These are phyloP conservation scores for Pelochelys cantorii DNA, from an alignment of 2,797 vertebrate species.

Conservation along the genomic window DNA sequence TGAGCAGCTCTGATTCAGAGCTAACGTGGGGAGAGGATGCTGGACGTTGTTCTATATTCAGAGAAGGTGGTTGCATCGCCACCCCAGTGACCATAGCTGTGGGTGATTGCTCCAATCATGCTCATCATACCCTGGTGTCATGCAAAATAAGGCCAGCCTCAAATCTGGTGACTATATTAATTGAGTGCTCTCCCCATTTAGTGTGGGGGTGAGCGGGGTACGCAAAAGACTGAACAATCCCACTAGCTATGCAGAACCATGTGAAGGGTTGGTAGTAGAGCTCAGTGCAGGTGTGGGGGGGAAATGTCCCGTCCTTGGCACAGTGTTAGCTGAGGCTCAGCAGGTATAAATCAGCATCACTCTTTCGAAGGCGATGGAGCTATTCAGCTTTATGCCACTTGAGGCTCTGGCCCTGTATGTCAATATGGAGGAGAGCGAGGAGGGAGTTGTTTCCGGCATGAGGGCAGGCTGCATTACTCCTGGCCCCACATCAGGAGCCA, in stretches of 20 bases:
- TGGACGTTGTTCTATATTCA: background rate
- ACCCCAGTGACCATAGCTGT: accelerated
- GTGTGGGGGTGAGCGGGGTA: too few relatives aligned
- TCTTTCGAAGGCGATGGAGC: background rate
- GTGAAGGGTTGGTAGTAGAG: background rate
- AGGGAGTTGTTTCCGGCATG: background rate
- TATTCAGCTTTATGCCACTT: background rate
- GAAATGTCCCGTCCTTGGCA: accelerated
- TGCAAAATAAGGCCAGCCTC: background rate
- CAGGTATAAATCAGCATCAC: background rate
- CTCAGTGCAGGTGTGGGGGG: background rate
- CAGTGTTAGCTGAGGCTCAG: background rate
- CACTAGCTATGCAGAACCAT: background rate
- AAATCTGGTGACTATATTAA: too few relatives aligned
- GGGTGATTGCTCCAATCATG: background rate
- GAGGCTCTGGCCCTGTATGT: background rate
- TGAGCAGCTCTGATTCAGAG: background rate
- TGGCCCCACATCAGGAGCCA: background rate
- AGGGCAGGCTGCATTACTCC: background rate
- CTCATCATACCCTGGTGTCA: accelerated
- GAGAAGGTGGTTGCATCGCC: background rate
- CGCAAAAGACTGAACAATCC: background rate
- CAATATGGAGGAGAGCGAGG: background rate
- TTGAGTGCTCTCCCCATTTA: too few relatives aligned
- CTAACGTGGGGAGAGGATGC: accelerated